Base-by-base conservation (phyloP, 2,113 vertebrate species). In the Melanocharis versteri region DNA sequence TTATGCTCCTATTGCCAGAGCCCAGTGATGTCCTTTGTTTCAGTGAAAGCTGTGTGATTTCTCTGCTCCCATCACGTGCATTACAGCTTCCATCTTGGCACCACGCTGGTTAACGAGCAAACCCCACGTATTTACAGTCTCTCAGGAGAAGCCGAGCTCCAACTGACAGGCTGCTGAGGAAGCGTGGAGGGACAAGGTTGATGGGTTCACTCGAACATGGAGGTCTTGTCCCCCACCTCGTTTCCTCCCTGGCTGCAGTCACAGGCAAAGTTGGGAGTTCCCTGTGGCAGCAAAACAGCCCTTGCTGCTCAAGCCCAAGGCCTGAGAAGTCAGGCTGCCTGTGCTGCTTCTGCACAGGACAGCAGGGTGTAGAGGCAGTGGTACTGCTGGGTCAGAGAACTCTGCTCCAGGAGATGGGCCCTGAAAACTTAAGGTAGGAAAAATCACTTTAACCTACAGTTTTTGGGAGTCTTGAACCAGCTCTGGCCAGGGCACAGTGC, bases 161-260 rank as follows among this genome's bases (percentile, higher is more conserved):
- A 44, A 16, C 51, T 42, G 60, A 39, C 21, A 7, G 28, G 45
- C 53, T 35, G 33, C 21, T 16, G 19, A 54, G n/a, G 76, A 19
- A 40, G 19, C 1, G 0, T 4, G n/a, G 9, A 68, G 27, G 54
- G 35, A 50, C 26, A 2, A 15, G 9, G 31, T 10, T 39, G 16
- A 2, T 15, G 39, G 33, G 24, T 13, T 75, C 82, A 21, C 58
- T 31, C 33, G 44, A 40, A 22, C 69, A 47, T 33, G 50, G 45
- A 22, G 16, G 11, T 11, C 11, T 18, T 31, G 44, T 30, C 12
- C 33, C 33, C 33, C 17, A 33, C 3, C 33, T 53, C 23, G 2
- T 12, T 23, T 60, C 65, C 40, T 64, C 39, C 39, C 15, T n/a
- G 57, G 40, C 58, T 61, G 30, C 2, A 70, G 77, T 20, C n/a